A percentile compares a stretch with the other conserved stretches of the same genome.
Evolutionary conservation across 2,888 invertebrate genomes (phyloP).

Genomic region (Campaea margaritaria): DNA sequence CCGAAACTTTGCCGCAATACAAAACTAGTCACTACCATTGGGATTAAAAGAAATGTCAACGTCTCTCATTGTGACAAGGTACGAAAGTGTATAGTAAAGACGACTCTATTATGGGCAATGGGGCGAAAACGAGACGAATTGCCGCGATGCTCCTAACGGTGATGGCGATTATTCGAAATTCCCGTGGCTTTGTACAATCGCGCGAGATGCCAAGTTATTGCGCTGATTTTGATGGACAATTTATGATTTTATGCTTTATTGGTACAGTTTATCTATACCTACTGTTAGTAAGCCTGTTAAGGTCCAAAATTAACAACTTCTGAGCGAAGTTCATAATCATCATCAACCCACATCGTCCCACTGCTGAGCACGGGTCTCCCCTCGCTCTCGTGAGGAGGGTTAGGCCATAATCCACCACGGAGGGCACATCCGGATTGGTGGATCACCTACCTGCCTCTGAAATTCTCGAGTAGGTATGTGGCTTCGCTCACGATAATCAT

Average conservation of each 20-base stretch:
- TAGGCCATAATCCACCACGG: too few species aligned
- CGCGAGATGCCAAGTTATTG: constrained; percentile 7
- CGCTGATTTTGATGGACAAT: constrained; percentile 9
- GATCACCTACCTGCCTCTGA: too few species aligned
- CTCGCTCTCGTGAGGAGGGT: too few species aligned
- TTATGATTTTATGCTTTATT: constrained; percentile 13
- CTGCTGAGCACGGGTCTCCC: too few species aligned
- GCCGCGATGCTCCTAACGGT: constrained; percentile 25
- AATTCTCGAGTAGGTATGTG: too few species aligned
- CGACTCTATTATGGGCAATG: constrained; percentile 13
- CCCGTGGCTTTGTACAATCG: constrained; percentile 25
- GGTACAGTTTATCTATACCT: constrained; percentile 3
- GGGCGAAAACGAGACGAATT: constrained; percentile 28
- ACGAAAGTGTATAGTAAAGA: neutral
- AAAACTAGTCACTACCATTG: neutral
- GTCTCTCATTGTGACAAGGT: neutral
- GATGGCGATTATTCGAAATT: constrained; percentile 24
- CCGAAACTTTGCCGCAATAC: neutral
- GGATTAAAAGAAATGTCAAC: neutral
- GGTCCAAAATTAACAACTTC: too few species aligned
- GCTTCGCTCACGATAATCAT: too few species aligned
- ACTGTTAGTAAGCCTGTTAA: too few species aligned
- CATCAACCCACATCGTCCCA: too few species aligned
- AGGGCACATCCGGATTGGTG: too few species aligned
- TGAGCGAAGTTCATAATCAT: too few species aligned